phyloP scores from a whole-genome alignment of 1,140 invertebrate genomes.

The Bombus consobrinus region DNA sequence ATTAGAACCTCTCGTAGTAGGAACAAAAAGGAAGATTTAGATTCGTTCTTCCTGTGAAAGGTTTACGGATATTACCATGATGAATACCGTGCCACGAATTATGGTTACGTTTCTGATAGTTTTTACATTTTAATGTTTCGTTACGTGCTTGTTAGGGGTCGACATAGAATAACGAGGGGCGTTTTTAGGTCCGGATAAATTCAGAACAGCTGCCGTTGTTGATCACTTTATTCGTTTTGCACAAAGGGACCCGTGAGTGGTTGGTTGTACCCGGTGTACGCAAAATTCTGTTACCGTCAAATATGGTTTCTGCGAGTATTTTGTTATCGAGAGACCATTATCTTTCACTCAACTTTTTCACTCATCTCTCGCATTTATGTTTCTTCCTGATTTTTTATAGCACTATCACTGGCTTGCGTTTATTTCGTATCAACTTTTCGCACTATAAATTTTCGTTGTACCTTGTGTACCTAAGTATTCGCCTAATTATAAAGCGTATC shows the following conservation, averaged over 20 bases:
- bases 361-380: background rate
- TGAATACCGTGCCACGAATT: background rate
- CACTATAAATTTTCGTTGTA: background rate
- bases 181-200: background rate
- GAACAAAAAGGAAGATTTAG: background rate
- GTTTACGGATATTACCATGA: background rate
- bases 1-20: background rate
- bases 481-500: background rate
- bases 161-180: slow-evolving; percentile 3
- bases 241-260: background rate
- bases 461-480: background rate
- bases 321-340: background rate
- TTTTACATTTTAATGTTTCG: slow-evolving; percentile 8
- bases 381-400: background rate
- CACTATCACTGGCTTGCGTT: background rate
- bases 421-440: too few species aligned
- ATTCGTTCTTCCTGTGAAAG: background rate
- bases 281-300: background rate
- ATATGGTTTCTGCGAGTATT: background rate
- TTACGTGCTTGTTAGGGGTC: background rate
- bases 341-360: background rate
- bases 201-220: background rate
- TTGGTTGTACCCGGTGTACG: background rate
- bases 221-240: background rate
- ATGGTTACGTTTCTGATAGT: background rate